Evolutionary conservation across 2,797 vertebrate genomes (phyloP).

Genomic region (Pteronotus mesoamericanus): DNA sequence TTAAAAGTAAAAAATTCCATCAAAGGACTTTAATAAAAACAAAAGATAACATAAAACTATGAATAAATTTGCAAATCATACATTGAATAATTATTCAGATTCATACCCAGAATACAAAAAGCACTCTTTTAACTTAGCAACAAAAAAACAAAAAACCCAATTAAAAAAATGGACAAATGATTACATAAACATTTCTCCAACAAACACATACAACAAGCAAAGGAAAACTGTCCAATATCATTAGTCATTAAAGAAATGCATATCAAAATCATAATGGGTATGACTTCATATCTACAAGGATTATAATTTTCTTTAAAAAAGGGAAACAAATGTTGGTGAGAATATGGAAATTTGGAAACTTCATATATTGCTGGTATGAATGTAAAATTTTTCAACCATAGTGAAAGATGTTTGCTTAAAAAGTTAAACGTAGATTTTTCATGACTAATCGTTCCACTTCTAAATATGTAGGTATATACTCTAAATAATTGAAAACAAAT

Average conservation of each 20-base stretch:
- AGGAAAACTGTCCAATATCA: background rate
- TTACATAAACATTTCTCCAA: background rate
- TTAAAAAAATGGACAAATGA: background rate
- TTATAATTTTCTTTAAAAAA: background rate
- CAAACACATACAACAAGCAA: background rate
- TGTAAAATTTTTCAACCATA: background rate
- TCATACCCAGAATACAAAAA: background rate
- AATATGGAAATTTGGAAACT: background rate
- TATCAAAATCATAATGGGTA: background rate
- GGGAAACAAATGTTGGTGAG: background rate
- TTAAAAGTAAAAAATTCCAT: background rate
- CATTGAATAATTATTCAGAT: background rate
- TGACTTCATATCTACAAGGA: background rate
- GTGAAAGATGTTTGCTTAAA: background rate
- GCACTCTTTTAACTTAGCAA: background rate
- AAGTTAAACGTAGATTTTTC: background rate
- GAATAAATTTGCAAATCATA: background rate
- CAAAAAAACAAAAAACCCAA: background rate
- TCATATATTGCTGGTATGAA: background rate
- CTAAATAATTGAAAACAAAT: background rate
- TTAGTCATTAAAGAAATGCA: background rate
- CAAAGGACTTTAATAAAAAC: background rate
- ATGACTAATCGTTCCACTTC: background rate
- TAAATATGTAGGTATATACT: background rate
- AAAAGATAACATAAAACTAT: background rate